Evolutionary conservation across 2,113 vertebrate species (phyloP), one percentile per base, ranked within the genome.

Genomic region (Anser cygnoides): DNA sequence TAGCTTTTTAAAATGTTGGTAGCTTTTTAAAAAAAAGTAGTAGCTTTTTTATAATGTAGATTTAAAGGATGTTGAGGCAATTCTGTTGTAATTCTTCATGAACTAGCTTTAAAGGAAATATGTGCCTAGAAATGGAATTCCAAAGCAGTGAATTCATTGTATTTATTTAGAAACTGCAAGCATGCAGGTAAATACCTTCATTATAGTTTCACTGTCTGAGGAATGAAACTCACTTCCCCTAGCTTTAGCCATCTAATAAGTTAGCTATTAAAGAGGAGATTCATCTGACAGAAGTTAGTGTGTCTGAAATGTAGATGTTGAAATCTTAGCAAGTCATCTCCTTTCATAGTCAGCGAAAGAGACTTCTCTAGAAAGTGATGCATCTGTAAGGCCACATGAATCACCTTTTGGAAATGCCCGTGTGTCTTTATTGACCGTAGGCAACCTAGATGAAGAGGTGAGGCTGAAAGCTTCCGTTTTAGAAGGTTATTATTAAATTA

Each of bases 321-420:
- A 59, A 66, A 81, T 55, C 81, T 84, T 78, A 76, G 46, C 57
- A 77, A 74, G 84, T 94, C 61, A 65, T 89, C 70, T 87, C 25
- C 52, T 92, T 84, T 94, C 87, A 78, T 66, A 93, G 84, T 17
- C 84, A 72, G 57, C 89, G 90, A 96, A 96, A 90, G 82, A 87
- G 71, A 46, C 50, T 46, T 63, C 70, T 86, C 89, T 61, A 22
- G 93, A 89, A 84, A 41, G 74, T 72, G 90, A 90, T 82, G 43
- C 39, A 67, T 90, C 74, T 39, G 3, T 72, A 67, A 82, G 84
- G 58, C 43, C 62, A 52, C 81, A 65, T 72, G 81, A 92, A 75
- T 94, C 87, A 82, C 66, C 70, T 66, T 68, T 74, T 93, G 74
- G 84, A 94, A 89, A 82, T 79, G 62, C 39, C 62, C 1, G 2